Evolutionary conservation across 2,888 invertebrate species (phyloP), one percentile per base, ranked within the genome.

Genomic region (Macrophya annulata): DNA sequence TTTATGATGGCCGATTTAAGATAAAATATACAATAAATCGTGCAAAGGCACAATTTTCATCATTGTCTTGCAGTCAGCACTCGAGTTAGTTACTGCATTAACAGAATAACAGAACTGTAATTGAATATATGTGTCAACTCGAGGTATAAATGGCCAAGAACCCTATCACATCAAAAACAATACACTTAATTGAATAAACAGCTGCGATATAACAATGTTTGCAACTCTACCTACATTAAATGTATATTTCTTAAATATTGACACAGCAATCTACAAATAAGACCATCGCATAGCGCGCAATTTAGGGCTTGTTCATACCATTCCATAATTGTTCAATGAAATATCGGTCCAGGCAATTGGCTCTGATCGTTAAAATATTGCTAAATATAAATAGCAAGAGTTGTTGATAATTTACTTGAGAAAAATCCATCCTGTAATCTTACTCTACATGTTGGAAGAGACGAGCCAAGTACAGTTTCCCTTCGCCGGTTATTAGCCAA

Each of bases 401-500:
- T n/a, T 40, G 43, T 81, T 81, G 62, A 62, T 62, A 37, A 59
- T 81, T 81, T 77, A 81, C 25, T n/a, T 15, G 40, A 81, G 62
- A n/a, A 81, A 62, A 62, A 43, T 81, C 43, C 62, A 81, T 81
- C 81, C 62, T 81, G 40, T 81, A 59, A 62, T 81, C 81, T 81
- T 43, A 81, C 81, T 59, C 81, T 81, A 81, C 81, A 62, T 43
- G 62, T 43, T 81, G 59, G 81, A 81, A 81, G 81, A 81, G 81
- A 81, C 81, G 81, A 81, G 62, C 59, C 81, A 81, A 81, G 81
- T 81, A 81, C 62, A 81, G 81, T 81, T 81, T 81, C 68, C 83
- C 68, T 83, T 83, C 65, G 83, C 83, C 55, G 71, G 48, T 71
- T 65, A 83, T 83, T 83, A 83, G 68, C 83, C 68, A 83, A 83